Evolutionary conservation across 2,797 vertebrate species (phyloP).

Genomic region (Smutsia gigantea): DNA sequence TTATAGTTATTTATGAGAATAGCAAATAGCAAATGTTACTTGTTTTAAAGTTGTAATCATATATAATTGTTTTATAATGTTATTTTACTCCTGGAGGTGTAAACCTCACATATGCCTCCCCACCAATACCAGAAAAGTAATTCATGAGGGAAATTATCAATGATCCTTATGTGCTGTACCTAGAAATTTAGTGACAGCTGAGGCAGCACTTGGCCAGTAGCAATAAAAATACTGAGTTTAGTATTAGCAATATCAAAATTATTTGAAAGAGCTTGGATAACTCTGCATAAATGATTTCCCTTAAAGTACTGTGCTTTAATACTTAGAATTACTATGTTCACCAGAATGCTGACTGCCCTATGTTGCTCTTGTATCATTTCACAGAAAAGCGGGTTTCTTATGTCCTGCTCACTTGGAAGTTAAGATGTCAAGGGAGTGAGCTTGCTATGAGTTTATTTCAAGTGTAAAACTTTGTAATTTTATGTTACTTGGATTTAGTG

Average conservation of each 20-base stretch:
- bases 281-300: neutral
- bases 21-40: constrained; percentile 49
- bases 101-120: neutral
- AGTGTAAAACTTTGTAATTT: constrained; percentile 50
- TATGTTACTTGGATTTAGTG: constrained; percentile 9
- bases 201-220: neutral
- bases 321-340: neutral
- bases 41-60: constrained; percentile 50
- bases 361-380: neutral
- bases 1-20: constrained; percentile 61
- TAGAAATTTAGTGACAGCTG: neutral
- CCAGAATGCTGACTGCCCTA: neutral
- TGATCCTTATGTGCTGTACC: neutral
- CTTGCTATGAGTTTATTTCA: neutral
- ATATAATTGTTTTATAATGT: constrained; percentile 58
- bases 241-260: neutral
- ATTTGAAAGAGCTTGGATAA: neutral
- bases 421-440: constrained; percentile 34
- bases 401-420: constrained; percentile 44
- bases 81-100: constrained; percentile 33
- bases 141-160: constrained; percentile 29
- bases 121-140: neutral
- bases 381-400: constrained; percentile 32
- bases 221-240: neutral
- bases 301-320: constrained; percentile 20